Evolutionary conservation across 2,888 invertebrate species (phyloP).

Genomic region (Morpho deidamia): DNA sequence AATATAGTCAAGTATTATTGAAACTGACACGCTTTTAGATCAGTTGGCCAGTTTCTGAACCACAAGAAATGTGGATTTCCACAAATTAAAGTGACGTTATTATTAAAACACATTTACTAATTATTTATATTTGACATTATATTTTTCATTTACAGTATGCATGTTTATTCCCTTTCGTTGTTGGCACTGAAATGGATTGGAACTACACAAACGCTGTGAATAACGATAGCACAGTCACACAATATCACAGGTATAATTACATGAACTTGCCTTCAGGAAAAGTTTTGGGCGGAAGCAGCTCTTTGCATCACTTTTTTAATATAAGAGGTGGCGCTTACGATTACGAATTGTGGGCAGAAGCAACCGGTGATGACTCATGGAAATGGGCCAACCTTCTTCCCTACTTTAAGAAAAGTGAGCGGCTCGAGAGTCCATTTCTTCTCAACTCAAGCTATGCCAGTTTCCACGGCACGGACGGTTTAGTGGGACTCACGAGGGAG

Average conservation of each 20-base stretch:
- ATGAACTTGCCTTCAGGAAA: slow-evolving; percentile 70
- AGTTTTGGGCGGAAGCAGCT: slow-evolving; percentile 75
- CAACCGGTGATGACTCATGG: slow-evolving; percentile 68
- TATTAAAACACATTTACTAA: neutral
- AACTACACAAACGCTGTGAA: slow-evolving; percentile 3
- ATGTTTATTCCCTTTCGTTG: slow-evolving; percentile 8
- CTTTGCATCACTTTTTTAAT: slow-evolving; percentile 71
- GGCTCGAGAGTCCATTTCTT: slow-evolving; percentile 31
- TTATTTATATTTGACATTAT: neutral
- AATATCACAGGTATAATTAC: slow-evolving; percentile 39
- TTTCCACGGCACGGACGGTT: slow-evolving; percentile 54
- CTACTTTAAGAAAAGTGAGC: slow-evolving; percentile 69
- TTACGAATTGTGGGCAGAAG: slow-evolving; percentile 64
- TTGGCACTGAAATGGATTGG: slow-evolving; percentile 16
- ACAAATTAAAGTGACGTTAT: too few species aligned
- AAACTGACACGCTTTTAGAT: too few species aligned
- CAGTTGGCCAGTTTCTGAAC: too few species aligned
- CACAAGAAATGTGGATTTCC: too few species aligned
- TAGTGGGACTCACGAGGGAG: slow-evolving; percentile 47
- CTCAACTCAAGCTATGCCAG: slow-evolving; percentile 19
- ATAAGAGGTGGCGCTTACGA: slow-evolving; percentile 63
- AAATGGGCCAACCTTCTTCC: slow-evolving; percentile 63
- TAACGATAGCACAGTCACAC: slow-evolving; percentile 54
- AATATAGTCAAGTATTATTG: too few species aligned
- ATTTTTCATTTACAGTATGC: slow-evolving; percentile 7